These are phyloP conservation scores for Anas bernieri DNA, from an alignment of 2,797 vertebrate species.

Conservation along the genomic window DNA sequence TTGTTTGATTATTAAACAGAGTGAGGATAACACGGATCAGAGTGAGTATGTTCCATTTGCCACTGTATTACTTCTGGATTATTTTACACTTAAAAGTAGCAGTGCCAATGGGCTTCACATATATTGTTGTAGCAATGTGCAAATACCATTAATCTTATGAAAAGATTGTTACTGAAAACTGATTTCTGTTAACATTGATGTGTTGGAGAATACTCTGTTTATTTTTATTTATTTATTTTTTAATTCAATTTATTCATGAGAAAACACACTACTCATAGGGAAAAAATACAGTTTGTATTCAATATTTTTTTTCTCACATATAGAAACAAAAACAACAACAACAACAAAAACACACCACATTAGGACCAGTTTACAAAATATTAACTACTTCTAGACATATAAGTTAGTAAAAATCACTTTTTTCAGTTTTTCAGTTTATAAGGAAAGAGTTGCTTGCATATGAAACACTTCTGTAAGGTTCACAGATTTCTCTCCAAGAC, in stretches of 20 bases:
- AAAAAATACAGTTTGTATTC: neutral
- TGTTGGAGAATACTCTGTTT: neutral
- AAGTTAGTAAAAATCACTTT: neutral
- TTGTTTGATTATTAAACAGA: no score
- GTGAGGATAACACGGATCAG: no score
- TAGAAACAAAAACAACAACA: neutral
- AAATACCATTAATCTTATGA: no score
- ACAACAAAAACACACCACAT: no score
- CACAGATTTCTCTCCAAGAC: neutral
- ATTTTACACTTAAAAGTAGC: no score
- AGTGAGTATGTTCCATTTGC: no score
- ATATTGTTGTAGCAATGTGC: no score
- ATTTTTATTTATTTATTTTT: constrained; percentile 34
- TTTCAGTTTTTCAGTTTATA: neutral
- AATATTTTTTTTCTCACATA: neutral
- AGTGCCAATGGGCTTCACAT: no score
- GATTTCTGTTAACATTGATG: no score
- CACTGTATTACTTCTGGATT: no score
- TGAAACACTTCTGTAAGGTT: neutral
- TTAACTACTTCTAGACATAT: neutral
- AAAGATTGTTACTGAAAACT: no score
- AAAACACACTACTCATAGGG: neutral
- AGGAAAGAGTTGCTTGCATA: neutral
- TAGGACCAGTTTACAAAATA: neutral
- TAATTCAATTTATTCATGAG: neutral